Conservation (phyloP, 2,797 vertebrate species). For the Manis crassicaudata region DNA sequence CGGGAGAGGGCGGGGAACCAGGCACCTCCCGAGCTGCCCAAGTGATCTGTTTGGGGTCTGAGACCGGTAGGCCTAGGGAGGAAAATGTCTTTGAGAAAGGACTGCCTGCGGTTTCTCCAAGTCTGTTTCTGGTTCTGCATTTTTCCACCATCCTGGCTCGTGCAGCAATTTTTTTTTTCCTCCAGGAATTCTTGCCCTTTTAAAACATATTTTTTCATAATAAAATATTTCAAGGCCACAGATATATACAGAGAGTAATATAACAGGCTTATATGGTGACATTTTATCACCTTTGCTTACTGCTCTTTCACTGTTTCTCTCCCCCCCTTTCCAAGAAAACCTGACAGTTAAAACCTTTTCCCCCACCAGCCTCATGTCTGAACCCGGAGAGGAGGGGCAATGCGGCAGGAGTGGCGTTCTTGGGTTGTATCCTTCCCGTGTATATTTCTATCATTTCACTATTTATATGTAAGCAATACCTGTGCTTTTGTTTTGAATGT, state of each 20-base stretch:
- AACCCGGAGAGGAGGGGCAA: too few relatives aligned
- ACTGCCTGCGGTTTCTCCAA: background rate
- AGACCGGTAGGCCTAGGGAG: background rate
- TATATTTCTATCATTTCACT: background rate
- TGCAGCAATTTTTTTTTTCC: background rate
- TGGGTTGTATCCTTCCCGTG: background rate
- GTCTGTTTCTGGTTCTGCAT: background rate
- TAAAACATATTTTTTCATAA: background rate
- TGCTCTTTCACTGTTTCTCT: background rate
- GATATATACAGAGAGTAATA: background rate
- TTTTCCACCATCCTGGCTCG: background rate
- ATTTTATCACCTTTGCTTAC: background rate
- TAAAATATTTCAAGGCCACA: background rate
- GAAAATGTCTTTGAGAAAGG: background rate
- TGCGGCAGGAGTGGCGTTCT: too few relatives aligned
- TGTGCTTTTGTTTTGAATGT: background rate
- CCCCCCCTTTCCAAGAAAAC: background rate
- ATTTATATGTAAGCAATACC: background rate
- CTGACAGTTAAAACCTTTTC: background rate
- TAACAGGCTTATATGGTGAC: background rate
- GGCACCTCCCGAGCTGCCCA: background rate
- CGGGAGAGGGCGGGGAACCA: too few relatives aligned
- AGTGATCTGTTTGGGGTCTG: background rate
- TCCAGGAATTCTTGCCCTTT: background rate
- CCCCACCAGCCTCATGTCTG: background rate